phyloP scores from a whole-genome alignment of 2,888 invertebrate genomes.

The Drosophila mimetica region DNA sequence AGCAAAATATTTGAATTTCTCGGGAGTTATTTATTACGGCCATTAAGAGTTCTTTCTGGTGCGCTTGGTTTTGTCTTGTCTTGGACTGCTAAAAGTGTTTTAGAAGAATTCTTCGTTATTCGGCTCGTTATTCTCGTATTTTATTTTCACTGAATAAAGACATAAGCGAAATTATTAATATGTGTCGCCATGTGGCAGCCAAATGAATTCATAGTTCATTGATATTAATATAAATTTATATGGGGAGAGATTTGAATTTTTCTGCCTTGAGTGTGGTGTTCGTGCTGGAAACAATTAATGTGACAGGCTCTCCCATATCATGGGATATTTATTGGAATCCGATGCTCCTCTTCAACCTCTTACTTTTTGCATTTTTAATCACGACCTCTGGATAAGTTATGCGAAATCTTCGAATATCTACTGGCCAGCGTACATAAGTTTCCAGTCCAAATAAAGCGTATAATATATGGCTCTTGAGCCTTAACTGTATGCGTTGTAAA shows the following conservation, averaged over 20 bases:
- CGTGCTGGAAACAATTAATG: constrained; percentile 34
- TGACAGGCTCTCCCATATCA: constrained; percentile 42
- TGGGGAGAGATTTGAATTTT: constrained; percentile 15
- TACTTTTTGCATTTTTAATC: constrained; percentile 66
- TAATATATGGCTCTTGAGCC: constrained; percentile 62
- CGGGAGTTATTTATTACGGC: constrained; percentile 48
- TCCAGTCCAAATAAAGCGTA: constrained; percentile 63
- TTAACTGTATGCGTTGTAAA: constrained; percentile 74
- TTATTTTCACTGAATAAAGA: constrained; percentile 60
- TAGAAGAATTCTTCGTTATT: constrained; percentile 14
- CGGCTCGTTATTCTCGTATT: constrained; percentile 12
- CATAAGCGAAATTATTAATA: constrained; percentile 62
- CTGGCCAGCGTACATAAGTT: constrained; percentile 45
- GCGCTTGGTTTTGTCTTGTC: constrained; percentile 38
- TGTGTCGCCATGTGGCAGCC: constrained; percentile 50
- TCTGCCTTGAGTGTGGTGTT: constrained; percentile 16
- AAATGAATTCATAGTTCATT: constrained; percentile 61
- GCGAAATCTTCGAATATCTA: constrained; percentile 53
- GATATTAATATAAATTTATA: constrained; percentile 53
- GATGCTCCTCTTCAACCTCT: constrained; percentile 15
- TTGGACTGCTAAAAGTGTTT: constrained; percentile 43
- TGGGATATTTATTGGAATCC: constrained; percentile 42
- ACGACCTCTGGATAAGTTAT: constrained; percentile 59
- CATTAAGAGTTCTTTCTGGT: constrained; percentile 48
- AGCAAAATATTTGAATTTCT: constrained; percentile 50